Conservation (phyloP, 1,140 invertebrate genomes). For the Brachionus sp. region DNA sequence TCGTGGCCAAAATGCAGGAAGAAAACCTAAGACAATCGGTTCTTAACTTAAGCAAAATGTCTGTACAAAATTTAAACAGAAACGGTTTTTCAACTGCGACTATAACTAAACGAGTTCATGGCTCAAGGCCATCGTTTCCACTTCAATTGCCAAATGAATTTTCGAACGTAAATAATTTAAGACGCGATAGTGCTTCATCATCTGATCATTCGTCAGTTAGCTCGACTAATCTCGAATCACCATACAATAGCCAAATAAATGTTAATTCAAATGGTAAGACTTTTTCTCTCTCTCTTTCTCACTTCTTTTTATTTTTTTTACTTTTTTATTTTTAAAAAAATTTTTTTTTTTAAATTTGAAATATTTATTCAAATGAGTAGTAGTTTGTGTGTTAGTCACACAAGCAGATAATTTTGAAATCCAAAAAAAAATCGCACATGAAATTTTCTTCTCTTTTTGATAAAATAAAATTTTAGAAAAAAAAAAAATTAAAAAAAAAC, state of each 20-base stretch:
- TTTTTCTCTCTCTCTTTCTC: too few species aligned
- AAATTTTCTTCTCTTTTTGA: too few species aligned
- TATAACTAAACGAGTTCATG: conserved; percentile 21
- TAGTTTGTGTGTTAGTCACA: too few species aligned
- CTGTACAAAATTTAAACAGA: background rate
- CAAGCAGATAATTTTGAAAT: too few species aligned
- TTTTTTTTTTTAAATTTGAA: too few species aligned
- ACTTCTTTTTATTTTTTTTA: too few species aligned
- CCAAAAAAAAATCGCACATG: too few species aligned
- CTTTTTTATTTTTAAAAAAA: too few species aligned
- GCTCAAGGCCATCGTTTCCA: conserved; percentile 21
- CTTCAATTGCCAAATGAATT: background rate
- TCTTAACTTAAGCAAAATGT: conserved; percentile 27
- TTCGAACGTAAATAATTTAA: background rate
- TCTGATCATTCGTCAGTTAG: conserved; percentile 45
- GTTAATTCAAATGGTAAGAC: conserved; percentile 20
- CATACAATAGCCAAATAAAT: conserved; percentile 28
- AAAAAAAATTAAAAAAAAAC: too few species aligned
- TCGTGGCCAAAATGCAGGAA: conserved; percentile 43
- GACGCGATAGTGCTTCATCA: conserved; percentile 16
- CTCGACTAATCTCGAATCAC: conserved; percentile 31
- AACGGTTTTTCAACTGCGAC: background rate
- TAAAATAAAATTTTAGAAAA: too few species aligned
- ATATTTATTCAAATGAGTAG: too few species aligned
- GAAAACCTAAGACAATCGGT: conserved; percentile 30